phyloP scores from a whole-genome alignment of 2,113 vertebrate species.

The Rhipidura dahli region DNA sequence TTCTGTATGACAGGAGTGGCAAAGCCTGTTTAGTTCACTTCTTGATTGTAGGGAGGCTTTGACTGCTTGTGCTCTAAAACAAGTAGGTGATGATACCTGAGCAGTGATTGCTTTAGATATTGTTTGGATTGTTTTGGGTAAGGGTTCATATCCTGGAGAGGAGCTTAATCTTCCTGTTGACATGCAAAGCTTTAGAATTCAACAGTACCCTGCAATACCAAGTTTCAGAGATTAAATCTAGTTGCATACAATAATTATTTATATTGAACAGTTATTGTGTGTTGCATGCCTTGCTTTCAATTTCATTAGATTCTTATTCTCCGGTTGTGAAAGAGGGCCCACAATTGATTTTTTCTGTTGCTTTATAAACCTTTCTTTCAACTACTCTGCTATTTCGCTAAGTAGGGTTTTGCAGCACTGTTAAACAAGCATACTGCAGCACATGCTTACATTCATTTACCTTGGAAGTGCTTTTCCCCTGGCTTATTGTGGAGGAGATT shows the following conservation, averaged over 20 bases:
- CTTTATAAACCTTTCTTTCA: neutral
- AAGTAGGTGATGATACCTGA: neutral
- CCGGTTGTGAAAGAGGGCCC: neutral
- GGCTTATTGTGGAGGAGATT: conserved; percentile 11
- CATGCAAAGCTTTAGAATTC: neutral
- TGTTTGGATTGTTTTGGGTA: neutral
- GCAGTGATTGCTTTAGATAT: neutral
- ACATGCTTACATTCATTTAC: neutral
- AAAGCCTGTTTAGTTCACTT: neutral
- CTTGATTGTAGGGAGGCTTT: neutral
- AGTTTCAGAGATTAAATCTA: neutral
- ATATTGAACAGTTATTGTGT: neutral
- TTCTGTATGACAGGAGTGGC: neutral
- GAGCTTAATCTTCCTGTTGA: neutral
- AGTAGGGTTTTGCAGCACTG: neutral
- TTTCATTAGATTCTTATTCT: neutral
- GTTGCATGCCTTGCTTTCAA: neutral
- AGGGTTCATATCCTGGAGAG: neutral
- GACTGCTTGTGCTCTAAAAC: neutral
- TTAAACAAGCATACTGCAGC: neutral
- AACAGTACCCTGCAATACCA: neutral
- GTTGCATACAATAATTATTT: neutral
- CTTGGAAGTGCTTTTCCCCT: conserved; percentile 25
- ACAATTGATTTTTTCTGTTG: neutral
- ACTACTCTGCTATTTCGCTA: neutral